Base-by-base conservation (phyloP, 2,113 vertebrate genomes). In the Brachyhypopomus occidentalis region DNA sequence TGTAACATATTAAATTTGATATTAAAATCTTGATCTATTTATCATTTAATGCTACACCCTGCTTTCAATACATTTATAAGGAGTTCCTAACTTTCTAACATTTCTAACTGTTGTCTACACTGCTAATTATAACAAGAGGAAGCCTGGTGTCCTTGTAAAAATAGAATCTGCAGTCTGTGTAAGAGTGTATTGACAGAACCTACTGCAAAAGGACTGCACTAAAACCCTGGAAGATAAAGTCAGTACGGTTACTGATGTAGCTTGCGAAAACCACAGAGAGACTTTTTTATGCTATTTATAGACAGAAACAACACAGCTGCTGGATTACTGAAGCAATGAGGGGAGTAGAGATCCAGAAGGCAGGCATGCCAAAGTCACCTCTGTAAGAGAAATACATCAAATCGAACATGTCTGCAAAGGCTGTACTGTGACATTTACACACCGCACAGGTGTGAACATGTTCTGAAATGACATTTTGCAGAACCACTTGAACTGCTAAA, bases 201-300 rank as follows among this genome's bases (percentile, higher is more conserved):
- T 41, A 77, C 34, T 82, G 36, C 70, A 60, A 82, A 12, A 59
- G 63, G 48, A 82, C 20, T 63, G 66, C 23, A 77, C 56, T 71
- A 8, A 69, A 45, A 22, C 62, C 55, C 30, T 14, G 45, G 45
- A 11, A 52, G 45, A 52, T 14, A 14, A 52, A 0, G 25, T 22
- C 66, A n/a, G 63, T 76, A 69, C 9, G 55, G 27, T 27, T 75
- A 58, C 20, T 72, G 69, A 77, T 38, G 38, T 27, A 66, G 67
- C n/a, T 4, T 5, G 4, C 19, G 58, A 70, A 20, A 82, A 69
- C 19, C 66, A 75, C 16, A 45, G 34, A 63, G 41, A 67, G 58
- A 76, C 64, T 66, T 64, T 64, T 82, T 22, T 38, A 71, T 58
- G 22, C 66, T 85, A 85, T 85, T 77, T 77, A 69, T 80, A 69